These are phyloP conservation scores for Phylloscopus whistleri DNA, from an alignment of 2,113 vertebrate species.

Conservation along the genomic window DNA sequence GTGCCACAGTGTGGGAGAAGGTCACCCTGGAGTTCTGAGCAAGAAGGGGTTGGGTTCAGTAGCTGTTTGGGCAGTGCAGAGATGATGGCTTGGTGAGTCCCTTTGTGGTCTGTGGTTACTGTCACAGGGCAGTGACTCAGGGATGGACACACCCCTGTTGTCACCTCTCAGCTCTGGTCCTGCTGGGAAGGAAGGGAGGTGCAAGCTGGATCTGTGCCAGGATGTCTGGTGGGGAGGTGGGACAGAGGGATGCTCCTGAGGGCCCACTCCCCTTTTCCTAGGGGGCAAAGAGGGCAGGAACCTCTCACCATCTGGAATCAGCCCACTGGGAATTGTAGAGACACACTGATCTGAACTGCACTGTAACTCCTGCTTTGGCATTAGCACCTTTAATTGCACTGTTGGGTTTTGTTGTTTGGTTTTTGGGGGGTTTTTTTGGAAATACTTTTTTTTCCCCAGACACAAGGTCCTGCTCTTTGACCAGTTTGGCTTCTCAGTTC, in stretches of 20 bases:
- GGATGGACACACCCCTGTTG: neutral
- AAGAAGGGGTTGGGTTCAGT: neutral
- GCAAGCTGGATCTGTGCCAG: accelerated
- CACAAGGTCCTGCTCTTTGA: neutral
- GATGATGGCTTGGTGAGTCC: neutral
- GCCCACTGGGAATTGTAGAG: neutral
- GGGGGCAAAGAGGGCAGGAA: neutral
- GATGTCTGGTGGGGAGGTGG: neutral
- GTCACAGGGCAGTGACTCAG: neutral
- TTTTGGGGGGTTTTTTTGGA: neutral
- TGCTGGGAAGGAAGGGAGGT: neutral
- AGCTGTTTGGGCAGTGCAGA: neutral
- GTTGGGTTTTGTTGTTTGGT: neutral
- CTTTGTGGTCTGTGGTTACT: neutral
- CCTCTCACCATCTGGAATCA: accelerated
- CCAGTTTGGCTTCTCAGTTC: neutral
- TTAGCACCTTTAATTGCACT: neutral
- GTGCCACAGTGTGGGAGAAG: neutral
- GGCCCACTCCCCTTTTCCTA: accelerated
- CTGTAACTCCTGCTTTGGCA: neutral
- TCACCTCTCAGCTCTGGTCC: neutral
- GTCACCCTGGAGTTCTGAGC: neutral
- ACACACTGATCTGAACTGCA: neutral
- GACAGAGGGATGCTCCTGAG: neutral
- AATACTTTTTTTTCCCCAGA: too few relatives aligned